These are phyloP conservation scores for Meloidogyne hapla DNA, from an alignment of 1,140 invertebrate species.

Conservation along the genomic window DNA sequence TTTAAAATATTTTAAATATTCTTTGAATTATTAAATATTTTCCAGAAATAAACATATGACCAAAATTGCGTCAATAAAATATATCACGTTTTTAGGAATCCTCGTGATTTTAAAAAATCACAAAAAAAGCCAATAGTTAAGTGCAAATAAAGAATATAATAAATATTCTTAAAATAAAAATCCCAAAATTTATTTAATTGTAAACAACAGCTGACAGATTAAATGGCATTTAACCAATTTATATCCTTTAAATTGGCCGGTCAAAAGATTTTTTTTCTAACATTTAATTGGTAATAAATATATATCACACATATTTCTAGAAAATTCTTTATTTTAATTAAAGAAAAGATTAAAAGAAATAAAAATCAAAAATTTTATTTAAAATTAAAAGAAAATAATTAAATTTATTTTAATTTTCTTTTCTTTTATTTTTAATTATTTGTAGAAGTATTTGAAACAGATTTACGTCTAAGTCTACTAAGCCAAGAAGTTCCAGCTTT, in stretches of 20 bases:
- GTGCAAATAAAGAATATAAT: no score
- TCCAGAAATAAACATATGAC: not conserved
- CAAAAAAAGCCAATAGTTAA: no score
- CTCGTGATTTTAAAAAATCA: no score
- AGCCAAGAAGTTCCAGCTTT: slow-evolving; percentile 34
- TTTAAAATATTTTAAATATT: no score
- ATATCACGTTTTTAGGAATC: no score
- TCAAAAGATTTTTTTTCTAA: not conserved
- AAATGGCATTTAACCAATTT: not conserved
- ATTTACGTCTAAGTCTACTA: slow-evolving; percentile 26
- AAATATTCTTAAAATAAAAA: no score
- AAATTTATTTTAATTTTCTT: not conserved
- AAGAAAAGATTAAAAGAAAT: not conserved
- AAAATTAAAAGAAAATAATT: no score
- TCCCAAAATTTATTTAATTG: no score
- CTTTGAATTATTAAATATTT: no score
- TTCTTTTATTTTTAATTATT: not conserved
- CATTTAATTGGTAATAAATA: not conserved
- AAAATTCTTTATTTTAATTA: not conserved
- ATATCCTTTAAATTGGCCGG: not conserved
- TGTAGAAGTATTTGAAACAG: not conserved
- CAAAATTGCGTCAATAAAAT: not conserved
- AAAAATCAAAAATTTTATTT: not conserved
- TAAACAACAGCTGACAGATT: not conserved
- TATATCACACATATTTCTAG: no score